These are phyloP conservation scores for Formica selysi DNA, from an alignment of 1,140 invertebrate genomes.

Conservation along the genomic window DNA sequence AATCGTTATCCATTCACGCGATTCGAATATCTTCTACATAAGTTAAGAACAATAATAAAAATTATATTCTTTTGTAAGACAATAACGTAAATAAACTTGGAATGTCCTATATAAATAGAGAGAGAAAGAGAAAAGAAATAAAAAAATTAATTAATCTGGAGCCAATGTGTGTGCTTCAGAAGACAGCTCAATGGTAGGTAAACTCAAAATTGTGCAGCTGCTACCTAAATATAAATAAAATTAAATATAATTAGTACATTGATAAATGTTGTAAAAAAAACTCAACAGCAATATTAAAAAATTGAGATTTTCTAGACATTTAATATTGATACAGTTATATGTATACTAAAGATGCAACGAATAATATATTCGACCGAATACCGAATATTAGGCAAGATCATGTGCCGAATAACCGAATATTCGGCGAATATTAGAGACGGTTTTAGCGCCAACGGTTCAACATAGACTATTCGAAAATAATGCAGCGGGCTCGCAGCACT, in stretches of 20 bases:
- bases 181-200: slow-evolving; percentile 77
- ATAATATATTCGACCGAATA: no score
- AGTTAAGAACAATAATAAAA: slow-evolving; percentile 48
- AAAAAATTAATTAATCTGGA: slow-evolving; percentile 80
- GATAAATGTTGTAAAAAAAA: slow-evolving; percentile 28
- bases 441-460: no score
- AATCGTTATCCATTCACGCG: slow-evolving; percentile 42
- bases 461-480: no score
- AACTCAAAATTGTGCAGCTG: slow-evolving; percentile 81
- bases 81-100: slow-evolving; percentile 3
- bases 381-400: no score
- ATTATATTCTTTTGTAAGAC: slow-evolving; percentile 43
- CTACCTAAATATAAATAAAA: slow-evolving; percentile 82
- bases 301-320: not conserved
- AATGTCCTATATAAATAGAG: slow-evolving; percentile 24
- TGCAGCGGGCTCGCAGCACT: no score
- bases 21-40: slow-evolving; percentile 41
- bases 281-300: not conserved
- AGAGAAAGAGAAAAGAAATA: slow-evolving; percentile 70
- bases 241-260: slow-evolving; percentile 68
- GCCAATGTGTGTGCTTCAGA: slow-evolving; percentile 81
- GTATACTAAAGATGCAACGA: no score
- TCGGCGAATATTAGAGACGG: no score
- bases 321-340: not conserved
- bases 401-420: no score